These are phyloP conservation scores for Caenorhabditis remanei DNA, from an alignment of 1,140 invertebrate species.

Conservation along the genomic window DNA sequence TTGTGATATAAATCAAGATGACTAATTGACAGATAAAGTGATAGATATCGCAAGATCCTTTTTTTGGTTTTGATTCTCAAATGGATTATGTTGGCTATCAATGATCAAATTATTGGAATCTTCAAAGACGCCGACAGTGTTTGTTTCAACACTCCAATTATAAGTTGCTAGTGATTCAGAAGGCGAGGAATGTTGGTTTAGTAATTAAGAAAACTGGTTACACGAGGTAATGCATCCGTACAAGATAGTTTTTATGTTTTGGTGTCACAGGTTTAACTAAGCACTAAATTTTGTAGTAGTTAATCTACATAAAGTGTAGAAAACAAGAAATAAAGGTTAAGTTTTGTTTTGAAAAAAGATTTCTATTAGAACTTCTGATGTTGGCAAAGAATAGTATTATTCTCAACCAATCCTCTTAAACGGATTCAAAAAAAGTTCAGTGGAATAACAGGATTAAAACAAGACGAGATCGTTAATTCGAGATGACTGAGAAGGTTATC, in stretches of 20 bases:
- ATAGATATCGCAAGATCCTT: conserved; percentile 30
- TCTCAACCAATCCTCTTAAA: neutral
- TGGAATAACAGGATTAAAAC: conserved; percentile 41
- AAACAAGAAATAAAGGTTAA: too few species aligned
- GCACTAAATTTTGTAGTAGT: too few species aligned
- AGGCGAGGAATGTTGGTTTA: neutral
- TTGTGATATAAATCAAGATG: conserved; percentile 36
- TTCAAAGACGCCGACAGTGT: neutral
- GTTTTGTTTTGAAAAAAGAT: too few species aligned
- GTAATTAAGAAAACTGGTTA: neutral
- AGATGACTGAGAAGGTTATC: conserved; percentile 41
- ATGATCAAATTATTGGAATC: neutral
- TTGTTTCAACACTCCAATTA: too few species aligned
- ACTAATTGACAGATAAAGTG: conserved; percentile 53
- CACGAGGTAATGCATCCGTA: too few species aligned
- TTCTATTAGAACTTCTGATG: too few species aligned
- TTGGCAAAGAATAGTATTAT: too few species aligned
- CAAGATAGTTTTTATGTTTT: too few species aligned
- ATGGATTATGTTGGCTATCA: neutral
- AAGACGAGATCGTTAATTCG: conserved; percentile 52
- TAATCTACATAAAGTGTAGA: too few species aligned
- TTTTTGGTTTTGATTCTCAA: too few species aligned
- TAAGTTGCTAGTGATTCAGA: too few species aligned
- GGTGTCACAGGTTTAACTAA: too few species aligned
- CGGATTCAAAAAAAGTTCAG: neutral